These are phyloP conservation scores for Noctua pronuba DNA, from an alignment of 2,888 invertebrate species.

Conservation along the genomic window DNA sequence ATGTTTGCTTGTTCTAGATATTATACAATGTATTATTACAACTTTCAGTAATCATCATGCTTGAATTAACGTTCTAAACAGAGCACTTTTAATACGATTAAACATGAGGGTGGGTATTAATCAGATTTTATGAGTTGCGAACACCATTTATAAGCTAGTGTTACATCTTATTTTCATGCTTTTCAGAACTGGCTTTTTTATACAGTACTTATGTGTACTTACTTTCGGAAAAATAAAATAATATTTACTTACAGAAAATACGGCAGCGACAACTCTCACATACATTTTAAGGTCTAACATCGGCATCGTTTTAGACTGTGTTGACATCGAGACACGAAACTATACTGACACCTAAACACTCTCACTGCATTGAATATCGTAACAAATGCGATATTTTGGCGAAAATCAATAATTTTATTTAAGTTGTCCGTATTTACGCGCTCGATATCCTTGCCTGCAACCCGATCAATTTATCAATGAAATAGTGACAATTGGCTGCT, in stretches of 20 bases:
- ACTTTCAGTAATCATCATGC: slow-evolving; percentile 17
- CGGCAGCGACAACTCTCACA: slow-evolving; percentile 83
- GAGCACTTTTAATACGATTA: slow-evolving; percentile 21
- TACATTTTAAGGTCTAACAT: slow-evolving; percentile 84
- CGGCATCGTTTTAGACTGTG: slow-evolving; percentile 84
- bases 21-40: neutral
- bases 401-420: slow-evolving; percentile 68
- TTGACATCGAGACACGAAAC: slow-evolving; percentile 77
- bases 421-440: slow-evolving; percentile 74
- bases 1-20: slow-evolving; percentile 27
- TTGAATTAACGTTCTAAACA: neutral
- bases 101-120: slow-evolving; percentile 59
- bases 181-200: neutral
- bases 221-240: slow-evolving; percentile 8
- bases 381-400: slow-evolving; percentile 36
- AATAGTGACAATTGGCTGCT: slow-evolving; percentile 32
- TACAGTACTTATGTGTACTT: slow-evolving; percentile 7
- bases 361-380: slow-evolving; percentile 44
- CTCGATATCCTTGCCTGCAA: slow-evolving; percentile 53
- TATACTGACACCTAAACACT: slow-evolving; percentile 34
- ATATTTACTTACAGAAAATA: slow-evolving; percentile 84
- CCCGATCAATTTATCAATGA: slow-evolving; percentile 55
- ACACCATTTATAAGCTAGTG: neutral
- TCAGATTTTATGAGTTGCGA: slow-evolving; percentile 10
- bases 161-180: neutral